These are phyloP conservation scores for Horisme vitalbata DNA, from an alignment of 2,888 invertebrate species.

Conservation along the genomic window DNA sequence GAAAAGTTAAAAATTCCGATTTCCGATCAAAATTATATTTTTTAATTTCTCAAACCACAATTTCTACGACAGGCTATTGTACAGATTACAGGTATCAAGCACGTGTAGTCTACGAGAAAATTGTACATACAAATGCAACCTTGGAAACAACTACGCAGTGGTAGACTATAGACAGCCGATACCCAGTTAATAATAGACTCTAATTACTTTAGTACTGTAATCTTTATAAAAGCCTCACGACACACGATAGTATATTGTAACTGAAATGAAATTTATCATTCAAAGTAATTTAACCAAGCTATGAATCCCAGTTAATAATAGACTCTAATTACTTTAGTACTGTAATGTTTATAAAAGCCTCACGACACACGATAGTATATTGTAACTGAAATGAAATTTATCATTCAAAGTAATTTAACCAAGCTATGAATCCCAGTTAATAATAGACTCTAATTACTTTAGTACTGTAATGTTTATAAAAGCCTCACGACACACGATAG, in stretches of 20 bases:
- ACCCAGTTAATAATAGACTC: conserved; percentile 35
- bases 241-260: neutral
- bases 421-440: too few relatives aligned
- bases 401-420: too few relatives aligned
- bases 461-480: conserved; percentile 18
- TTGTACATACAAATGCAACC: conserved; percentile 33
- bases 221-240: neutral
- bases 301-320: conserved; percentile 35
- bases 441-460: conserved; percentile 42
- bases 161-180: conserved; percentile 22
- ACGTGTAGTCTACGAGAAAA: conserved; percentile 12
- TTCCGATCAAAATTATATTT: too few relatives aligned
- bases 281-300: too few relatives aligned
- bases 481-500: neutral
- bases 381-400: neutral
- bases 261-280: neutral
- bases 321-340: conserved; percentile 40
- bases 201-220: conserved; percentile 39
- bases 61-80: too few relatives aligned
- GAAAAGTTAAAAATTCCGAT: too few relatives aligned
- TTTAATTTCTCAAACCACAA: too few relatives aligned
- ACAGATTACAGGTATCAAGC: too few relatives aligned
- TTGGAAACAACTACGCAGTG: conserved; percentile 41
- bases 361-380: neutral
- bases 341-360: conserved; percentile 2